Evolutionary conservation across 2,888 invertebrate genomes (phyloP).

Genomic region (Nomada ferruginata): DNA sequence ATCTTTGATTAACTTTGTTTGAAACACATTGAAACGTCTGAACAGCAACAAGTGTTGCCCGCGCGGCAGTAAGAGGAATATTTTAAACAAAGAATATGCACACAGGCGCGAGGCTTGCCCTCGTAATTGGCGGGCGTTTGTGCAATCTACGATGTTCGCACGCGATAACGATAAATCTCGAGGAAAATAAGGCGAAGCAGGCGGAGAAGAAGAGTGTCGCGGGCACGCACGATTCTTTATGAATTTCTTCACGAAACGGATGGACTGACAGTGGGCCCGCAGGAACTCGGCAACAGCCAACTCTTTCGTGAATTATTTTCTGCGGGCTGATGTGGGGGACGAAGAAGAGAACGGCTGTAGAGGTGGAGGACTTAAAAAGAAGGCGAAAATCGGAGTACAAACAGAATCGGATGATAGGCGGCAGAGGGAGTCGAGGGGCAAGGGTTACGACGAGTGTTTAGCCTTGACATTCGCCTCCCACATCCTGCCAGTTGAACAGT

Average conservation of each 20-base stretch:
- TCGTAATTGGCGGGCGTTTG: slow-evolving; percentile 9
- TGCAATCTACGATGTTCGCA: slow-evolving; percentile 24
- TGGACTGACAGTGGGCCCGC: slow-evolving; percentile 20
- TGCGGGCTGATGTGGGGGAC: slow-evolving; percentile 37
- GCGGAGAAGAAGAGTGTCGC: slow-evolving; percentile 16
- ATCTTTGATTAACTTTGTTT: too few relatives aligned
- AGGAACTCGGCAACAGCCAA: slow-evolving; percentile 54
- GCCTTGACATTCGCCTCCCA: slow-evolving; percentile 78
- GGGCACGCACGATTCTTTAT: slow-evolving; percentile 36
- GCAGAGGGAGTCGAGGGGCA: slow-evolving; percentile 44
- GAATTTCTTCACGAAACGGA: slow-evolving; percentile 48
- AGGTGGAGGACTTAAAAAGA: slow-evolving; percentile 60
- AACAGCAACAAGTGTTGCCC: neutral
- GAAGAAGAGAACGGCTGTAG: neutral
- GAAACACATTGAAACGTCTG: too few relatives aligned
- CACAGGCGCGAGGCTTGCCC: slow-evolving; percentile 9
- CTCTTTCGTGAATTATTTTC: slow-evolving; percentile 65
- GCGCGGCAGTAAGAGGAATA: too few relatives aligned
- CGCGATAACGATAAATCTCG: slow-evolving; percentile 40
- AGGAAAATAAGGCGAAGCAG: slow-evolving; percentile 4
- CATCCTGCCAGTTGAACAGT: slow-evolving; percentile 73
- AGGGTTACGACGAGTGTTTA: slow-evolving; percentile 69
- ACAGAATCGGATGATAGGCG: slow-evolving; percentile 65
- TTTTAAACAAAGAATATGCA: neutral
- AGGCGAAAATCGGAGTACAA: slow-evolving; percentile 72